Evolutionary conservation across 2,888 invertebrate species (phyloP).

Genomic region (Sinhomidia bicolor): DNA sequence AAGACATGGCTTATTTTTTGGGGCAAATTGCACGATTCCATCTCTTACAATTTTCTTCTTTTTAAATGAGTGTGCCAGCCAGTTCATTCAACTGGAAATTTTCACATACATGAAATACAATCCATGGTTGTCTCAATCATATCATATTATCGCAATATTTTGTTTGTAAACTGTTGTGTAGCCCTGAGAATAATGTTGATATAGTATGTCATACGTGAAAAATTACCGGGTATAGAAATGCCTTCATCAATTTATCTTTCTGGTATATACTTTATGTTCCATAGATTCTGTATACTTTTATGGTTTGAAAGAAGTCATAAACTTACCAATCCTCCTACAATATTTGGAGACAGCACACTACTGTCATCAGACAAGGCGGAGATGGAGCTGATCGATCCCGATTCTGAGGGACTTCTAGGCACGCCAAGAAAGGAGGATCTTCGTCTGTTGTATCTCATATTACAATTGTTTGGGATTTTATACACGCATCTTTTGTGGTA

Average conservation of each 20-base stretch:
- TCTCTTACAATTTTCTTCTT: neutral
- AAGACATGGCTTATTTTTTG: neutral
- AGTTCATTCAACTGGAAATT: conserved; percentile 51
- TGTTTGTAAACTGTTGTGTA: conserved; percentile 2
- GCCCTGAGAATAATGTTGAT: neutral
- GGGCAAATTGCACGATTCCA: conserved; percentile 32
- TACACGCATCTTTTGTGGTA: conserved; percentile 99
- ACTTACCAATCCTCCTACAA: conserved; percentile 88
- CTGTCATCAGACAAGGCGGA: conserved; percentile 85
- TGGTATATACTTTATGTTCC: neutral
- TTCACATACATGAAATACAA: conserved; percentile 6
- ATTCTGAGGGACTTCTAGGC: conserved; percentile 88
- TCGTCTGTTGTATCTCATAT: conserved; percentile 82
- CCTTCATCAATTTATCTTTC: neutral
- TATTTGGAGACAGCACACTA: conserved; percentile 75
- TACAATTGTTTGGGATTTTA: conserved; percentile 99
- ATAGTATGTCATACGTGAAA: neutral
- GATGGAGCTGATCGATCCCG: conserved; percentile 87
- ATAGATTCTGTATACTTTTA: neutral
- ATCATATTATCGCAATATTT: conserved; percentile 24
- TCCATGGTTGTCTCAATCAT: neutral
- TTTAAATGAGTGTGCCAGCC: neutral
- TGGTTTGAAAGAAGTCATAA: neutral
- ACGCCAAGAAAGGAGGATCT: conserved; percentile 83
- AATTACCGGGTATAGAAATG: neutral